Evolutionary conservation across 2,113 vertebrate species (phyloP).

Genomic region (Genyomyrus donnyi): DNA sequence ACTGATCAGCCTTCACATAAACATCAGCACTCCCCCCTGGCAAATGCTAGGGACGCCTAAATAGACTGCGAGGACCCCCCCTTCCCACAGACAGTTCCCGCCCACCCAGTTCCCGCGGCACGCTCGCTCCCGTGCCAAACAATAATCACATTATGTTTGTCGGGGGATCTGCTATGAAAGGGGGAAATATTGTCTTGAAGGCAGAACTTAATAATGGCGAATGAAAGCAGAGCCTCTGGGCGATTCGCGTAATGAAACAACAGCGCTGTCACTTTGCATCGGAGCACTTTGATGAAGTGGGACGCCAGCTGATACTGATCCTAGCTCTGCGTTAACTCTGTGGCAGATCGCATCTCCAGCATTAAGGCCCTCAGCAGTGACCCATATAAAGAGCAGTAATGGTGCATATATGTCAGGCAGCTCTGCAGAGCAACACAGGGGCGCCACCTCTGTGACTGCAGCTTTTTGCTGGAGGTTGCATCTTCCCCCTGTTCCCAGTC

Average conservation of each 20-base stretch:
- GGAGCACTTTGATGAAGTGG: neutral
- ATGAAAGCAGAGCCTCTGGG: slow-evolving; percentile 4
- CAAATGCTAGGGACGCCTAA: neutral
- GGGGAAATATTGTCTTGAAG: slow-evolving; percentile 14
- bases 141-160: slow-evolving; percentile 18
- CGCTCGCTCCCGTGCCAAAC: neutral
- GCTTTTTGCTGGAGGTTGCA: neutral
- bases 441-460: neutral
- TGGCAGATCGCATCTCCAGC: neutral
- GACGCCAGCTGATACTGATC: neutral
- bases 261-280: slow-evolving; percentile 9
- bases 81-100: neutral
- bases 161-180: neutral
- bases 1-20: neutral
- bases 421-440: neutral
- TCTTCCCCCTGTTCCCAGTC: neutral
- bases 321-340: neutral
- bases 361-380: neutral
- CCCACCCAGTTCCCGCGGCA: neutral
- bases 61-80: neutral
- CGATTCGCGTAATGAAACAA: slow-evolving; percentile 14
- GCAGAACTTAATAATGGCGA: slow-evolving; percentile 8
- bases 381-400: neutral
- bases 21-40: neutral
- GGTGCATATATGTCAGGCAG: neutral